Evolutionary conservation across 2,113 vertebrate species (phyloP), one percentile per base, ranked within the genome.

Genomic region (Alaudala cheleensis): DNA sequence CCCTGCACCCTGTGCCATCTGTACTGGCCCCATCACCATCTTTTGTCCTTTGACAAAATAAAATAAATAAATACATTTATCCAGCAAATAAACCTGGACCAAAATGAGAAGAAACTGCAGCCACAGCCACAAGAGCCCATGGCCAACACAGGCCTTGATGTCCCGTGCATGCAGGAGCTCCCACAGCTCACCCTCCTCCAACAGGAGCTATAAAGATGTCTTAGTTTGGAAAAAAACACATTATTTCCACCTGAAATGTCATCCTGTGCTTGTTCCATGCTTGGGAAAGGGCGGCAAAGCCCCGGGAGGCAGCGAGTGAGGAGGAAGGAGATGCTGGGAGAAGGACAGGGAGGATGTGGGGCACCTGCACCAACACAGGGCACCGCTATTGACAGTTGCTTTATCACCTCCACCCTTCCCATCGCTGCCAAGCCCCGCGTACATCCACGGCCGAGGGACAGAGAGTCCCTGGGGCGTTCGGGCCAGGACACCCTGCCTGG

Each of bases 371-470:
- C 29, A 69, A 3, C 70, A 18, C 62, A 13, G 11, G 40, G 25
- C 40, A 5, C 34, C 3, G 13, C 7, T 10, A 25, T 1, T 18
- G 78, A n/a, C 37, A 8, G 51, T 4, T 20, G 14, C 5, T 64
- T 28, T 12, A 4, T 9, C 16, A 37, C 28, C 65, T 19, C 61
- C 70, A 37, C 50, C 58, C 37, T 72, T 20, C 39, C 28, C 67
- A 6, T 2, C 0, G 1, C 51, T 69, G 40, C 39, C 82, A 34
- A 11, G 5, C 1, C 45, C 10, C 0, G 2, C 4, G 17, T 3
- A 1, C 15, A 2, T 2, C 45, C 3, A 1, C 1, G 21, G 14
- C 24, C 0, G 0, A 19, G 31, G 58, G 31, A 14, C 33, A 33
- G 42, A 18, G 22, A 34, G 18, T 34, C 25, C 42, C 31, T 2